Percentiles rank a stretch among this genome's conserved stretches.
phyloP scores from a whole-genome alignment of 2,888 invertebrate genomes.

The Tridacna gigas region DNA sequence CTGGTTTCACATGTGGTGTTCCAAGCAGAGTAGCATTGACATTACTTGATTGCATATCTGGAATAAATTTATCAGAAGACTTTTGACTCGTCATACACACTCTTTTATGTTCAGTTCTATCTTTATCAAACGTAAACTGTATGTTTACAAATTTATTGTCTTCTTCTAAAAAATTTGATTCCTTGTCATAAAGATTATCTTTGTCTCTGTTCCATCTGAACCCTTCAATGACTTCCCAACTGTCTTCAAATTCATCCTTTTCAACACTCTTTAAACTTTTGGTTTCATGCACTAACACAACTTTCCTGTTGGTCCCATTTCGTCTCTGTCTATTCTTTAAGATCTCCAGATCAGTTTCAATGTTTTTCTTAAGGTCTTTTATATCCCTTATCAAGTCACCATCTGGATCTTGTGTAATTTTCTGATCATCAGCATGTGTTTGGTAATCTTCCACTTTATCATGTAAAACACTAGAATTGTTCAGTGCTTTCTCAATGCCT shows the following conservation, averaged over 20 bases:
- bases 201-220: background rate
- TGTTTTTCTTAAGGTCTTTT: background rate
- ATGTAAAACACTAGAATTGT: background rate
- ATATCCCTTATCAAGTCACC: slow-evolving; percentile 12
- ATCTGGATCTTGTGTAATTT: background rate
- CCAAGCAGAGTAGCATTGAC: no score
- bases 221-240: background rate
- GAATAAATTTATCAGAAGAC: no score
- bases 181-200: background rate
- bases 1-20: background rate
- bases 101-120: background rate
- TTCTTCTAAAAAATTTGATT: background rate
- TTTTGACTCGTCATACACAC: no score
- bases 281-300: background rate
- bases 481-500: background rate
- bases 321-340: background rate
- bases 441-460: background rate
- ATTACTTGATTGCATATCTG: no score
- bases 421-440: background rate
- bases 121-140: background rate
- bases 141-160: slow-evolving; percentile 11
- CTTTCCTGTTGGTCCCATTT: background rate
- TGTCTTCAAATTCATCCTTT: slow-evolving; percentile 6
- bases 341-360: slow-evolving; percentile 5
- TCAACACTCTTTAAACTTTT: background rate